Base-by-base conservation (phyloP, 2,797 vertebrate species). In the Carapus acus region DNA sequence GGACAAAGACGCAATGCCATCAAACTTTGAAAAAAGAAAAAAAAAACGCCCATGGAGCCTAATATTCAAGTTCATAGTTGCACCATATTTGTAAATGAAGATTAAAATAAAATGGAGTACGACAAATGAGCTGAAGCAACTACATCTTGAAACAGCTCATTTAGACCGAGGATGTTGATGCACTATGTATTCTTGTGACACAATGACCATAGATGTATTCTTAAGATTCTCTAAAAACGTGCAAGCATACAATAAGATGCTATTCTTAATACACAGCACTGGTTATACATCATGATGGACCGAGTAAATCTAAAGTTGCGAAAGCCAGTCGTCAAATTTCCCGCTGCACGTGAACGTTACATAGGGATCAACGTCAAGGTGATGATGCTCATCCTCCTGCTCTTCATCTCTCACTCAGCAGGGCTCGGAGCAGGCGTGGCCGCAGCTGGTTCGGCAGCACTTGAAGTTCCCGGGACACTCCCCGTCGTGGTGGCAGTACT, bases 391-490 rank as follows among this genome's bases (percentile, higher is more conserved):
- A 13, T 7, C 7, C 41, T 17, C 2, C 8, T 21, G 4, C 9
- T 48, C 4, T 16, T n/a, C 27, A 13, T 1, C 12, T 27, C 50
- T 44, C 41, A 27, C 53, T 86, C 72, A 87, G 63, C 83, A 84
- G 9, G 85, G 87, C 47, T 84, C 73, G 2, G 60, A 85, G 73
- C 89, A 90, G 68, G 80, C 74, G 6, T 85, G 85, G 29, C 86
- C 86, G 9, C 87, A 88, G n/a, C 74, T 81, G 2, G 86, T 88
- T 43, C 46, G 75, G 75, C 88, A 90, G 71, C 88, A 90, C 69
- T 88, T 90, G 68, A 87, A 78, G 49, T 81, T 73, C 8, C 51
- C 82, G 2, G 85, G 79, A 68, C 87, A 90, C 57, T 90, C 65
- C 15, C 85, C 86, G 3, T 90, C 88, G 6, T 88, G 84, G 42